Percentiles rank a stretch among this genome's conserved stretches.
phyloP scores from a whole-genome alignment of 2,797 vertebrate species.

The Petrocephalus sullivani region DNA sequence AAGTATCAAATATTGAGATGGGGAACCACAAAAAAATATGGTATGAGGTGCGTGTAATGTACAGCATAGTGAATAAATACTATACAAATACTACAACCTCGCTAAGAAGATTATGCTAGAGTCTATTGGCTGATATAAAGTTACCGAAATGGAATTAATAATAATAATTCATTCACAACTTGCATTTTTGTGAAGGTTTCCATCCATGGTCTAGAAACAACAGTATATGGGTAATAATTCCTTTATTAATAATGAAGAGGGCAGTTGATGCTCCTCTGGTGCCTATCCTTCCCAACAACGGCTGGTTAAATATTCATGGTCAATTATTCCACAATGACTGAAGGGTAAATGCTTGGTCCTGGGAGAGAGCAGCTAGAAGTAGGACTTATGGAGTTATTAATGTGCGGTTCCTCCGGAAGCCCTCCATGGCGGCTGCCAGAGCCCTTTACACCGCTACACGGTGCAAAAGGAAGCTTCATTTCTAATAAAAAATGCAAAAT shows the following conservation, averaged over 20 bases:
- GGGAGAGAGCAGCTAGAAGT: slow-evolving; percentile 4
- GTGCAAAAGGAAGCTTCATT: slow-evolving; percentile 23
- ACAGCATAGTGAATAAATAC: slow-evolving; percentile 4
- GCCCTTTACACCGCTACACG: not conserved
- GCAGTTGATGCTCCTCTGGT: slow-evolving; percentile 60
- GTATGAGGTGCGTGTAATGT: not conserved
- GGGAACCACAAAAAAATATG: not conserved
- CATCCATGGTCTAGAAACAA: slow-evolving; percentile 44
- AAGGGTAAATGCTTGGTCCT: slow-evolving; percentile 48
- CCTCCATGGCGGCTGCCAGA: not conserved
- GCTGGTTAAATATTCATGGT: slow-evolving; percentile 80
- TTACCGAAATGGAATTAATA: not conserved
- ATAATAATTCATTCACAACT: slow-evolving; percentile 38
- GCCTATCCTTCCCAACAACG: slow-evolving; percentile 55
- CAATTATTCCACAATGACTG: slow-evolving; percentile 74
- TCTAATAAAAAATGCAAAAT: slow-evolving; percentile 23
- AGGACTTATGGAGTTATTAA: slow-evolving; percentile 43
- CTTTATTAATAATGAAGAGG: slow-evolving; percentile 50
- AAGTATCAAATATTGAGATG: slow-evolving; percentile 31
- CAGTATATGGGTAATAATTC: slow-evolving; percentile 44
- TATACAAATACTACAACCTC: not conserved
- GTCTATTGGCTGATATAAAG: not conserved
- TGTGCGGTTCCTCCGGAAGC: slow-evolving; percentile 32
- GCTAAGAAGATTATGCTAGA: not conserved
- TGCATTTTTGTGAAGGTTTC: slow-evolving; percentile 33